Conservation (phyloP, 2,888 invertebrate species). For the Metalampra italica region DNA sequence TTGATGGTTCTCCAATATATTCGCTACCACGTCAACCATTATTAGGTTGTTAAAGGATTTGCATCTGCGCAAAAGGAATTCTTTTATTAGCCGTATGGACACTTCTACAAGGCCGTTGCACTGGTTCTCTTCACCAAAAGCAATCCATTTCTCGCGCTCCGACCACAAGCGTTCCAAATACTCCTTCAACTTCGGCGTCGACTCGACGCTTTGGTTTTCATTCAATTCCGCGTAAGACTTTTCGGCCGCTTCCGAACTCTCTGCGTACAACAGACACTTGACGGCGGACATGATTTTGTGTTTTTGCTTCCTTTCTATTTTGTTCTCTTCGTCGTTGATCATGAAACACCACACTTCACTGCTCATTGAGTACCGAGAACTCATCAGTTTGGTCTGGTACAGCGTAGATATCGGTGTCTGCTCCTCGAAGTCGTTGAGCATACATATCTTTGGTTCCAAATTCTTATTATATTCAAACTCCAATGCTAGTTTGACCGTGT, state of each 20-base stretch:
- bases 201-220: slow-evolving; percentile 6
- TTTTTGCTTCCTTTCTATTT: slow-evolving; percentile 15
- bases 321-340: slow-evolving; percentile 15
- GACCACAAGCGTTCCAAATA: slow-evolving; percentile 20
- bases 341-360: slow-evolving; percentile 19
- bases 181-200: slow-evolving; percentile 6
- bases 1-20: slow-evolving; percentile 31
- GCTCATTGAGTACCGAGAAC: slow-evolving; percentile 19
- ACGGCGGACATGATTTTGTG: slow-evolving; percentile 20
- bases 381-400: slow-evolving; percentile 17
- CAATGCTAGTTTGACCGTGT: slow-evolving; percentile 22
- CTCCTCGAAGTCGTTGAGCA: slow-evolving; percentile 20
- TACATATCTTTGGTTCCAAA: slow-evolving; percentile 29
- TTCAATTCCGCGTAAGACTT: slow-evolving; percentile 11
- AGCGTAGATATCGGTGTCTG: slow-evolving; percentile 17
- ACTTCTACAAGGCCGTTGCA: slow-evolving; percentile 14
- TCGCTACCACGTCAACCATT: slow-evolving; percentile 32
- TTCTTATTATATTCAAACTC: slow-evolving; percentile 17
- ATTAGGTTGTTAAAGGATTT: slow-evolving; percentile 22
- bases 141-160: slow-evolving; percentile 19
- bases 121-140: not conserved
- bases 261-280: slow-evolving; percentile 17
- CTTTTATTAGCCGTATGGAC: slow-evolving; percentile 19
- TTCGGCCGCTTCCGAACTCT: slow-evolving; percentile 9
- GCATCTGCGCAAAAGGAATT: slow-evolving; percentile 23